These are phyloP conservation scores for Pyrocoelia pectoralis DNA, from an alignment of 2,888 invertebrate species.

Conservation along the genomic window DNA sequence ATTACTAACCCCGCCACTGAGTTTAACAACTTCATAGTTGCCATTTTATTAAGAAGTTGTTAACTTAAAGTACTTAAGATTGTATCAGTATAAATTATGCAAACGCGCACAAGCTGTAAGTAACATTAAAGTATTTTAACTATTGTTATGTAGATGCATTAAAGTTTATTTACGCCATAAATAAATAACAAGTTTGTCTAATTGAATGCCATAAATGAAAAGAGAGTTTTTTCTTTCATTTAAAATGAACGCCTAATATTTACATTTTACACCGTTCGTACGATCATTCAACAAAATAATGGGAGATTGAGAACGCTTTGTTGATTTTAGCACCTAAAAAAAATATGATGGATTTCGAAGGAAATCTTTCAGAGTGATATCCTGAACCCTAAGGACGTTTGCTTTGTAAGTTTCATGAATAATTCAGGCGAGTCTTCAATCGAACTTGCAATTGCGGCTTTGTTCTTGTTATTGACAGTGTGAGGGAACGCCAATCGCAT, in stretches of 20 bases:
- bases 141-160: background rate
- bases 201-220: background rate
- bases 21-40: slow-evolving; percentile 6
- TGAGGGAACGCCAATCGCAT: slow-evolving; percentile 40
- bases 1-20: no score
- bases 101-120: background rate
- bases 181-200: background rate
- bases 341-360: slow-evolving; percentile 19
- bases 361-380: slow-evolving; percentile 28
- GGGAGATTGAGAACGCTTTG: slow-evolving; percentile 1
- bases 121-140: background rate
- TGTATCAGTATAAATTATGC: slow-evolving; percentile 3
- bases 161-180: background rate
- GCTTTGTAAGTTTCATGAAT: slow-evolving; percentile 29
- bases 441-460: slow-evolving; percentile 34
- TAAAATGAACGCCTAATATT: no score
- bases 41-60: slow-evolving; percentile 7
- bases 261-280: no score
- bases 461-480: slow-evolving; percentile 38
- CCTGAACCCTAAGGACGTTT: slow-evolving; percentile 26
- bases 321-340: slow-evolving; percentile 11
- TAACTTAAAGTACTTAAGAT: background rate
- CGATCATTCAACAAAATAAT: no score
- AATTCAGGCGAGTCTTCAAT: slow-evolving; percentile 30
- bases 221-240: no score